phyloP scores from a whole-genome alignment of 2,113 vertebrate species.

The Nanorana parkeri region DNA sequence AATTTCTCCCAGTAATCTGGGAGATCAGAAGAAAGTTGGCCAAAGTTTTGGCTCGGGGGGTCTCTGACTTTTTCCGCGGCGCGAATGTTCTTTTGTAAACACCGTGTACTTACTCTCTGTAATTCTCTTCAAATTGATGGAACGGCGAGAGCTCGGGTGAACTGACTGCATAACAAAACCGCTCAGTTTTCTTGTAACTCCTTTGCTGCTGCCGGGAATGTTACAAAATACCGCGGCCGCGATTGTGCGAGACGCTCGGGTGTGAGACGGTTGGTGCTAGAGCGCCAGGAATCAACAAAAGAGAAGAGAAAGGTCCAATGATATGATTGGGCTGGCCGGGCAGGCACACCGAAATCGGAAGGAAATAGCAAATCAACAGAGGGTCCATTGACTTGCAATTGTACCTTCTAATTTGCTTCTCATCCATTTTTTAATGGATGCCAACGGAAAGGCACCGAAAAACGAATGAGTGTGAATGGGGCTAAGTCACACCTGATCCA shows the following conservation, averaged over 20 bases:
- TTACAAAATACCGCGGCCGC: neutral
- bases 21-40: slow-evolving; percentile 1
- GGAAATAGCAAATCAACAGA: too few species aligned
- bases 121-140: neutral
- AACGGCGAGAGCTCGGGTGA: neutral
- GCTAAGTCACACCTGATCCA: too few species aligned
- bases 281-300: too few species aligned
- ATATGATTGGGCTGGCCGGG: too few species aligned
- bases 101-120: neutral
- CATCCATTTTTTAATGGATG: too few species aligned
- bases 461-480: too few species aligned
- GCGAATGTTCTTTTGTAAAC: neutral
- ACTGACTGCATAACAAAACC: neutral
- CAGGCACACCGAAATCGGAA: too few species aligned
- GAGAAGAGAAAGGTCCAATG: too few species aligned
- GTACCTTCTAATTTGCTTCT: too few species aligned
- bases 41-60: neutral
- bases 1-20: neutral
- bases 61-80: neutral
- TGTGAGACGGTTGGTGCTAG: too few species aligned
- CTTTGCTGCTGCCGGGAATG: neutral
- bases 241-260: neutral
- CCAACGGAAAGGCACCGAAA: too few species aligned
- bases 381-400: too few species aligned
- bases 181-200: neutral